Percentiles rank a stretch among this genome's conserved stretches.
These are phyloP conservation scores for Conus canariensis DNA, from an alignment of 2,888 invertebrate species.

Conservation along the genomic window DNA sequence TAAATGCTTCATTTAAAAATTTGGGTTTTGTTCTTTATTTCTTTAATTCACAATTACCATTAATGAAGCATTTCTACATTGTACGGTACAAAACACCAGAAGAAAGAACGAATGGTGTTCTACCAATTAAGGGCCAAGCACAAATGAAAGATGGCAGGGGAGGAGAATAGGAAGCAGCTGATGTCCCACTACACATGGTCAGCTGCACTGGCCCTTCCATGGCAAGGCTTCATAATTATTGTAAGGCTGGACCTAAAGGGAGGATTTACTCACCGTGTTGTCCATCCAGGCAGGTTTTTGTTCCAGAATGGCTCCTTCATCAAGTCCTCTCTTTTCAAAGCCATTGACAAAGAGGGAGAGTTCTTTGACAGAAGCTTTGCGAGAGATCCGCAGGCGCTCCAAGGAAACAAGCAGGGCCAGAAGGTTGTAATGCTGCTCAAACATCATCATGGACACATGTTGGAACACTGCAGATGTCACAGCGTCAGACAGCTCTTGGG, in stretches of 20 bases:
- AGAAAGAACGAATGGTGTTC: no score
- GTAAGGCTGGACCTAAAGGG: not conserved
- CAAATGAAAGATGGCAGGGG: no score
- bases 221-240: no score
- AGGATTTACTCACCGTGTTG: constrained; percentile 60
- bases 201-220: no score
- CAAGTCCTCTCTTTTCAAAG: constrained; percentile 69
- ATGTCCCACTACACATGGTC: no score
- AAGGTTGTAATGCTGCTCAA: constrained; percentile 72
- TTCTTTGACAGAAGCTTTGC: constrained; percentile 71
- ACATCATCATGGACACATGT: constrained; percentile 74
- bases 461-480: constrained; percentile 68
- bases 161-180: no score
- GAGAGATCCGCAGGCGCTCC: constrained; percentile 69
- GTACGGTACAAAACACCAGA: no score
- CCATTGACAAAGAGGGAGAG: constrained; percentile 75
- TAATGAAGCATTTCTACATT: not conserved
- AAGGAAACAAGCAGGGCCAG: constrained; percentile 73
- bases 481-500: constrained; percentile 74
- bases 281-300: constrained; percentile 74
- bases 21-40: not conserved
- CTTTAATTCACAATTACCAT: not conserved
- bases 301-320: constrained; percentile 65
- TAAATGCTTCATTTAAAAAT: no score
- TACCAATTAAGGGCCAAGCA: no score